Percentiles rank a stretch among this genome's conserved stretches.
These are phyloP conservation scores for Cephonodes hylas DNA, from an alignment of 2,888 invertebrate species.

Conservation along the genomic window DNA sequence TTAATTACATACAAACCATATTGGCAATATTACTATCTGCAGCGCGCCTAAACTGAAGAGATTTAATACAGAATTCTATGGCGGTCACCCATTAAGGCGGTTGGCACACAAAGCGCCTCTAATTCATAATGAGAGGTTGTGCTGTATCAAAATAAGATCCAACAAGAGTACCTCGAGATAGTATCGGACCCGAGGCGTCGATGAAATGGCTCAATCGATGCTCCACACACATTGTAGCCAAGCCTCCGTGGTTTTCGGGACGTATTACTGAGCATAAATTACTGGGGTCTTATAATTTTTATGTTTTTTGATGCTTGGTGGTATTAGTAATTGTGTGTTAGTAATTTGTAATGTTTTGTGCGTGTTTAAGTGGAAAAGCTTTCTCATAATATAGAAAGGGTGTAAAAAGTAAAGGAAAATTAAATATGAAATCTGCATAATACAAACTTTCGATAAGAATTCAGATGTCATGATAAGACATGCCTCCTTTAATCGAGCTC, in stretches of 20 bases:
- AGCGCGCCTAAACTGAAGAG: background rate
- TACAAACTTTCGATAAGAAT: too few relatives aligned
- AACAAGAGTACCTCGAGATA: slow-evolving; percentile 15
- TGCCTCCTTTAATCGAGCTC: too few relatives aligned
- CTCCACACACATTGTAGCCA: background rate
- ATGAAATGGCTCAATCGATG: slow-evolving; percentile 23
- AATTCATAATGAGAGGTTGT: slow-evolving; percentile 29
- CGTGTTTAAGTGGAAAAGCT: background rate
- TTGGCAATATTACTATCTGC: too few relatives aligned
- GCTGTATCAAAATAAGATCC: slow-evolving; percentile 19
- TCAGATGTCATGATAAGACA: too few relatives aligned
- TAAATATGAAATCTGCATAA: too few relatives aligned
- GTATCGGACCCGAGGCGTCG: slow-evolving; percentile 18
- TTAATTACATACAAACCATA: too few relatives aligned
- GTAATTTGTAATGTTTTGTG: background rate
- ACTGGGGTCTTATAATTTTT: too few relatives aligned
- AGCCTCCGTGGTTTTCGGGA: background rate
- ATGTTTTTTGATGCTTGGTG: background rate
- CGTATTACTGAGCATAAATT: too few relatives aligned
- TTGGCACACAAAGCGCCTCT: slow-evolving; percentile 20
- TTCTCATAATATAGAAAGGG: too few relatives aligned
- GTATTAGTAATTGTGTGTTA: background rate
- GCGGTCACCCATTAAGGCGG: slow-evolving; percentile 1
- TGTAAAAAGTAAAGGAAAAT: too few relatives aligned
- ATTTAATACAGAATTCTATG: background rate